Evolutionary conservation across 2,888 invertebrate genomes (phyloP).

Genomic region (Epirrita christyi): DNA sequence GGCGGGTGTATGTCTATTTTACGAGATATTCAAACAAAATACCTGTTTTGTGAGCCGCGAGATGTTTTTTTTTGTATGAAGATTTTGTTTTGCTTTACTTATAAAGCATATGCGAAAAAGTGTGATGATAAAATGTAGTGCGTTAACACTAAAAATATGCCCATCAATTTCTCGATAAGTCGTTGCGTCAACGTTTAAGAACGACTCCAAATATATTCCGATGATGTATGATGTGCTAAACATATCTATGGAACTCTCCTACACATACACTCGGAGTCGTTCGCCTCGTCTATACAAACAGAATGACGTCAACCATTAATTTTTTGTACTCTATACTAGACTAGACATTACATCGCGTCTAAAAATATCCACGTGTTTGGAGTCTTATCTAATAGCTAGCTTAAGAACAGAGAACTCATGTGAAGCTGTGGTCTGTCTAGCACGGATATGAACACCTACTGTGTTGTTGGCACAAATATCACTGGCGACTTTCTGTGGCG

Average conservation of each 20-base stretch:
- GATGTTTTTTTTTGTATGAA: too few relatives aligned
- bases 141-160: too few relatives aligned
- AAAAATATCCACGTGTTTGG: constrained; percentile 18
- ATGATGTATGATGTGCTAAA: constrained; percentile 6
- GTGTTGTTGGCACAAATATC: too few relatives aligned
- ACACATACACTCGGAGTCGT: background rate
- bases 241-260: constrained; percentile 3
- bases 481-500: too few relatives aligned
- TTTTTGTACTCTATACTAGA: constrained; percentile 24
- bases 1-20: too few relatives aligned
- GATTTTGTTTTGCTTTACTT: too few relatives aligned
- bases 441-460: too few relatives aligned
- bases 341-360: constrained; percentile 21
- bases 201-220: background rate
- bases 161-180: background rate
- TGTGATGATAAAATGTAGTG: too few relatives aligned
- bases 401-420: background rate
- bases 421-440: background rate
- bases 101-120: too few relatives aligned
- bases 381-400: background rate
- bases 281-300: constrained; percentile 5
- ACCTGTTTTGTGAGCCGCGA: too few relatives aligned
- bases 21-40: too few relatives aligned
- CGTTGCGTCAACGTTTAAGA: background rate
- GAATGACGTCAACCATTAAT: constrained; percentile 30